Evolutionary conservation across 37 sponge, comb jelly and placozoan species (phyloP).

Genomic region (Halisarca cf. caerulea): DNA sequence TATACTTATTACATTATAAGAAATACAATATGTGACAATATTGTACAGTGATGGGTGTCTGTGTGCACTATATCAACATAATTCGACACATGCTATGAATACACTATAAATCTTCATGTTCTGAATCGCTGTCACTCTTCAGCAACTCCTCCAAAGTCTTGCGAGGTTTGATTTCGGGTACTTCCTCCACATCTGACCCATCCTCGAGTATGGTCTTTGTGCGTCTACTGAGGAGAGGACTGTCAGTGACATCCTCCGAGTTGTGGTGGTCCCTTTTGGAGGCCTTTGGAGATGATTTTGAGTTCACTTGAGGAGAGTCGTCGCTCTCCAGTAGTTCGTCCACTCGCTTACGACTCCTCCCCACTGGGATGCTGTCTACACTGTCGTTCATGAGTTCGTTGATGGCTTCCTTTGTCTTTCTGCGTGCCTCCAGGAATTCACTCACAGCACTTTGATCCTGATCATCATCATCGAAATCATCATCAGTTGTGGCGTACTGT

Average conservation of each 20-base stretch:
- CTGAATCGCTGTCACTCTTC: conserved; percentile 20
- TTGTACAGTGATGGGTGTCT: too few relatives aligned
- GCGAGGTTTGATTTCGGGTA: conserved; percentile 17
- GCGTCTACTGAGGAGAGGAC: background rate
- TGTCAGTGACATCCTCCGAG: background rate
- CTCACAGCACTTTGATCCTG: background rate
- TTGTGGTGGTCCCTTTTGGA: background rate
- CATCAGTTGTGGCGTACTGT: background rate
- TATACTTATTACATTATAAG: too few relatives aligned
- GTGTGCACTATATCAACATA: too few relatives aligned
- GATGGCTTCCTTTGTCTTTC: background rate
- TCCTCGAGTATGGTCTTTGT: background rate
- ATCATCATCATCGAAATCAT: conserved; percentile 10
- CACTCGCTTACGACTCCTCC: background rate
- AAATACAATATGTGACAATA: too few relatives aligned
- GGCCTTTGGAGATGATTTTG: background rate
- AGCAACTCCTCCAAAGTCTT: conserved; percentile 18
- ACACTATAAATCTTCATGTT: conserved; percentile 7
- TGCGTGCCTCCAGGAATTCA: background rate
- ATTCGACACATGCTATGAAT: too few relatives aligned
- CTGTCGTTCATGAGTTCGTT: background rate
- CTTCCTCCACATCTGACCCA: conserved; percentile 14
- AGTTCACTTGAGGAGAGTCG: background rate
- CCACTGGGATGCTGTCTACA: background rate
- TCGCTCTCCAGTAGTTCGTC: conserved; percentile 2